Percentiles rank a stretch among this genome's conserved stretches.
Evolutionary conservation across 2,113 vertebrate species (phyloP).

Genomic region (Aptenodytes forsteri): DNA sequence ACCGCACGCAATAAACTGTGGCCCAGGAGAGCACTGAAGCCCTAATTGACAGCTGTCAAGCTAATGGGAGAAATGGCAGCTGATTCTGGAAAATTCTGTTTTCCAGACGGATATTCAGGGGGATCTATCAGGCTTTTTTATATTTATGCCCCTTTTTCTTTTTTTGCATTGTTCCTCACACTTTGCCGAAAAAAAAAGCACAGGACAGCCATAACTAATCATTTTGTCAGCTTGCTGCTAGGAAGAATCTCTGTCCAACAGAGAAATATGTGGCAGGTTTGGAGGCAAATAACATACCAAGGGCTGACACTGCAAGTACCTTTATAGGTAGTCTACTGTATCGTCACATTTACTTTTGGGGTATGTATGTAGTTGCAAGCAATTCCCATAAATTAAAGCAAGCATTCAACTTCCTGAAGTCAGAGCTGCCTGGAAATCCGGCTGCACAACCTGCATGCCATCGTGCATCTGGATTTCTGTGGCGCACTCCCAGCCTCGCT

Average conservation of each 20-base stretch:
- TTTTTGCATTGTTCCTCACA: slow-evolving; percentile 70
- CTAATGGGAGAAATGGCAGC: slow-evolving; percentile 91
- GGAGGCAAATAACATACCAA: slow-evolving; percentile 64
- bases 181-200: slow-evolving; percentile 52
- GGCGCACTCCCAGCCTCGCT: background rate
- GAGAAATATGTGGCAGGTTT: slow-evolving; percentile 75
- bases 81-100: slow-evolving; percentile 90
- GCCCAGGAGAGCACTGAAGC: slow-evolving; percentile 91
- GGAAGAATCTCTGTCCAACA: slow-evolving; percentile 80
- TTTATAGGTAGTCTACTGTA: slow-evolving; percentile 64
- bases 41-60: slow-evolving; percentile 98
- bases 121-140: slow-evolving; percentile 70
- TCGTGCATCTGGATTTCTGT: background rate
- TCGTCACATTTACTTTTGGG: slow-evolving; percentile 46
- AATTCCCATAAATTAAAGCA: slow-evolving; percentile 36
- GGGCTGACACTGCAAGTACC: slow-evolving; percentile 60
- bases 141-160: slow-evolving; percentile 35
- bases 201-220: slow-evolving; percentile 86
- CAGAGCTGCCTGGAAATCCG: slow-evolving; percentile 14
- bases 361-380: slow-evolving; percentile 32
- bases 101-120: slow-evolving; percentile 80
- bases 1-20: slow-evolving; percentile 94
- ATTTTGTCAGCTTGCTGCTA: slow-evolving; percentile 83
- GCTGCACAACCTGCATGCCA: background rate
- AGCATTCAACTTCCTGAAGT: background rate